phyloP scores from a whole-genome alignment of 2,888 invertebrate species.

The Parthenolecanium corni region DNA sequence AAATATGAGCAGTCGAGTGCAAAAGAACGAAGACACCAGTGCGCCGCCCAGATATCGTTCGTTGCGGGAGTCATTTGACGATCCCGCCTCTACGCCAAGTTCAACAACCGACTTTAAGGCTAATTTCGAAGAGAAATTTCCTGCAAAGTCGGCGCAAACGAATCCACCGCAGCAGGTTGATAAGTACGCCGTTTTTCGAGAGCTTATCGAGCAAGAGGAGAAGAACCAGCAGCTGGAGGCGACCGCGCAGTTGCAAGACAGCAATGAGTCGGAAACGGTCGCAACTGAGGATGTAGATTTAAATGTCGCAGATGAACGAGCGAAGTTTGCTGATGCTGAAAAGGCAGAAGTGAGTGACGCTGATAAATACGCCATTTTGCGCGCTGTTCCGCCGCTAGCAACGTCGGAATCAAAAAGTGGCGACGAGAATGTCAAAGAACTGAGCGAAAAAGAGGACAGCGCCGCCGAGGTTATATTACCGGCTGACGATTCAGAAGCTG shows the following conservation, averaged over 20 bases:
- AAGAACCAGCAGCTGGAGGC: constrained; percentile 29
- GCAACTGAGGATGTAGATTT: neutral
- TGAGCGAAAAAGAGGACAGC: constrained; percentile 35
- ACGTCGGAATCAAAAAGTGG: constrained; percentile 38
- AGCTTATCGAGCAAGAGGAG: constrained; percentile 60
- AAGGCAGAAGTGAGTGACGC: constrained; percentile 40
- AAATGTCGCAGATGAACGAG: constrained; percentile 32
- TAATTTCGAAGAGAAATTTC: constrained; percentile 47
- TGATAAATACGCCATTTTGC: constrained; percentile 68
- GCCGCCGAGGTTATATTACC: constrained; percentile 32
- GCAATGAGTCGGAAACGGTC: neutral
- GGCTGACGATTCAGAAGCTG: constrained; percentile 20
- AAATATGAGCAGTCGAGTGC: constrained; percentile 35
- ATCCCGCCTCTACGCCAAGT: constrained; percentile 33
- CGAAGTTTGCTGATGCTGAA: constrained; percentile 37
- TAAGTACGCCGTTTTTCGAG: constrained; percentile 77
- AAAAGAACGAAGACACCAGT: constrained; percentile 33
- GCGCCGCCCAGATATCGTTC: constrained; percentile 31
- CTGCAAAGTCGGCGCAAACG: constrained; percentile 31
- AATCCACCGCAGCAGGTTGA: constrained; percentile 44
- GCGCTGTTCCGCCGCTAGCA: constrained; percentile 44
- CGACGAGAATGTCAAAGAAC: constrained; percentile 36
- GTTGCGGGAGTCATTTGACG: constrained; percentile 11
- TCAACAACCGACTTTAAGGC: constrained; percentile 39
- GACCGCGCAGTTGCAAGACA: neutral